Base-by-base conservation (phyloP, 2,888 invertebrate genomes). In the Netelia virgata region DNA sequence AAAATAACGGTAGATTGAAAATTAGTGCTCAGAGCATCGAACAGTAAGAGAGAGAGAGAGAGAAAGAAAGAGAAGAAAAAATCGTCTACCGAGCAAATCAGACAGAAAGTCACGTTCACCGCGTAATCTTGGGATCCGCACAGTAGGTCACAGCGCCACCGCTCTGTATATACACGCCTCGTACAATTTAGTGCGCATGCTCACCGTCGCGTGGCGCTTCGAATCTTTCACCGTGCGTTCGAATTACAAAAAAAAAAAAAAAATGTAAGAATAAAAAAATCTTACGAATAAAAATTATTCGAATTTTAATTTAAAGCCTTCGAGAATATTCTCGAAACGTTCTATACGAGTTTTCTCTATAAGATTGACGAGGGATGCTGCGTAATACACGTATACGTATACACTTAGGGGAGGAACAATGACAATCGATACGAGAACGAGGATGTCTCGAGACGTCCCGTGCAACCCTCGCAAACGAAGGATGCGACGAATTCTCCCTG, bases 81-180 rank as follows among this genome's bases (percentile, higher is more conserved):
- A 47, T 74, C 66, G 74, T 81, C 43, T 69, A 69, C 43, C 68
- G 69, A 81, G 83, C 87, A 83, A 84, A 85, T 83, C 77, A 77
- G 82, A 83, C 85, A 72, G 88, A 90, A 86, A 89, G 90, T 91
- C 90, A 90, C 88, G 90, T 90, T 87, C 86, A 84, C 88, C 86
- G 75, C 79, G 80, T 88, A 87, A 90, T 89, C 86, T 87, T 88
- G 83, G 76, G 89, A 88, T 88, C 83, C 80, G 61, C 83, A 68
- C 68, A 82, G 84, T 85, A 87, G 88, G 86, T 87, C 87, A 85
- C 77, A 85, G 78, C 80, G 77, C 79, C 36, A 53, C 53, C 50
- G 23, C 55, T 59, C 74, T 72, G 72, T 47, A 9, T 69, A 55
- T 69, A 16, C 69, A 80, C 47, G 36, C 23, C 6, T 18, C 20